Evolutionary conservation across 1,140 invertebrate species (phyloP).

Genomic region (Uloborus diversus): DNA sequence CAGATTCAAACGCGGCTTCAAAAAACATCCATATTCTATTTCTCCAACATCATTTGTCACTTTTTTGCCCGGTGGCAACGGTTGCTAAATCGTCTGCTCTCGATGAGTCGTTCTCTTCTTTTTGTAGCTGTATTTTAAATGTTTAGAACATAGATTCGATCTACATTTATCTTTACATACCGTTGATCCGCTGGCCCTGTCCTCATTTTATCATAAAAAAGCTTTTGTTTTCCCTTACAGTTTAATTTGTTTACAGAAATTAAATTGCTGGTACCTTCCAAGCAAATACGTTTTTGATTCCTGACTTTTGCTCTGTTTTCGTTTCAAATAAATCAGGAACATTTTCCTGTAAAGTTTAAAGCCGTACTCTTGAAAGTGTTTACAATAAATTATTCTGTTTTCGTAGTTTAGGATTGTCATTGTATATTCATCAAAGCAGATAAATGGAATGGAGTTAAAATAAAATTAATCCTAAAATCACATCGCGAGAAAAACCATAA

Average conservation of each 20-base stretch:
- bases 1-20: neutral
- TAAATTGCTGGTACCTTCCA: too few species aligned
- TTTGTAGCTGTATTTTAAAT: neutral
- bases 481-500: too few species aligned
- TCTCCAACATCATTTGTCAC: conserved; percentile 25
- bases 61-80: conserved; percentile 33
- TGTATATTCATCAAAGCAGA: too few species aligned
- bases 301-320: too few species aligned
- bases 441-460: too few species aligned
- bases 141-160: neutral
- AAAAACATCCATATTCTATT: neutral
- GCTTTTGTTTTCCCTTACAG: neutral
- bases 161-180: neutral
- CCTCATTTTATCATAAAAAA: conserved; percentile 19
- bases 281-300: too few species aligned
- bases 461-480: too few species aligned
- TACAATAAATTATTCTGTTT: too few species aligned
- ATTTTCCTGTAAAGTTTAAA: too few species aligned
- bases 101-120: neutral
- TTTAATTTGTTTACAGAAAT: neutral
- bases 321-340: too few species aligned
- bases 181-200: neutral
- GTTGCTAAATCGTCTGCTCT: conserved; percentile 18
- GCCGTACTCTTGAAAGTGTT: too few species aligned
- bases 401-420: too few species aligned